Percentiles rank a stretch among this genome's conserved stretches.
Evolutionary conservation across 2,797 vertebrate genomes (phyloP).

Genomic region (Allobates femoralis): DNA sequence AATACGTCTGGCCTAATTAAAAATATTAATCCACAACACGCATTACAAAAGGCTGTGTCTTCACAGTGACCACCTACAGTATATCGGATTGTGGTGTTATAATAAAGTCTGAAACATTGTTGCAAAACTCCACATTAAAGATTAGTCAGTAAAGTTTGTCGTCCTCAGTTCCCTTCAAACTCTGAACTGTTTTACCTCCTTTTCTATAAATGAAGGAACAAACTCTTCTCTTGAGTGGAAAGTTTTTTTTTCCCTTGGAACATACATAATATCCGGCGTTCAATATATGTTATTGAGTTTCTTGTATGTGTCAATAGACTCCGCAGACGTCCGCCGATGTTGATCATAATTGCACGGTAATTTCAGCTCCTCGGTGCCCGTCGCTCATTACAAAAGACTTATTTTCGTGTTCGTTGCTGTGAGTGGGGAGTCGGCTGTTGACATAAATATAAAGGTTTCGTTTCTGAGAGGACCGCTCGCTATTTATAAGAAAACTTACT

Average conservation of each 20-base stretch:
- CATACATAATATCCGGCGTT: neutral
- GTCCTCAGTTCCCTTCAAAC: neutral
- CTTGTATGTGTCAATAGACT: neutral
- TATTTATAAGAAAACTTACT: constrained; percentile 34
- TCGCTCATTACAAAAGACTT: neutral
- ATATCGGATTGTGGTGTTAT: too few relatives aligned
- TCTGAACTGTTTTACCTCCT: neutral
- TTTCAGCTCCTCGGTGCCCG: neutral
- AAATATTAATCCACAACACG: too few relatives aligned
- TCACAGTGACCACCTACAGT: too few relatives aligned
- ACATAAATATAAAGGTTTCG: constrained; percentile 37
- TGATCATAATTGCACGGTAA: neutral
- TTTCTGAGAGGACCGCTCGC: constrained; percentile 19
- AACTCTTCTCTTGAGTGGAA: neutral
- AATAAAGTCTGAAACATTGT: too few relatives aligned
- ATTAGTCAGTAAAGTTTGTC: neutral
- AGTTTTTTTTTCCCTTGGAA: neutral
- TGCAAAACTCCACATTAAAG: neutral
- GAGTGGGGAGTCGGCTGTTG: constrained; percentile 4
- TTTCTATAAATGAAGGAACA: neutral
- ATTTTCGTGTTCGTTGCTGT: neutral
- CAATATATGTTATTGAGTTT: neutral
- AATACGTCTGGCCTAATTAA: too few relatives aligned
- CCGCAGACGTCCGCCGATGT: neutral
- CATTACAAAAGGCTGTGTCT: too few relatives aligned